Percentiles rank a stretch among this genome's conserved stretches.
Conservation (phyloP, 2,797 vertebrate genomes). For the Tangara arthus region DNA sequence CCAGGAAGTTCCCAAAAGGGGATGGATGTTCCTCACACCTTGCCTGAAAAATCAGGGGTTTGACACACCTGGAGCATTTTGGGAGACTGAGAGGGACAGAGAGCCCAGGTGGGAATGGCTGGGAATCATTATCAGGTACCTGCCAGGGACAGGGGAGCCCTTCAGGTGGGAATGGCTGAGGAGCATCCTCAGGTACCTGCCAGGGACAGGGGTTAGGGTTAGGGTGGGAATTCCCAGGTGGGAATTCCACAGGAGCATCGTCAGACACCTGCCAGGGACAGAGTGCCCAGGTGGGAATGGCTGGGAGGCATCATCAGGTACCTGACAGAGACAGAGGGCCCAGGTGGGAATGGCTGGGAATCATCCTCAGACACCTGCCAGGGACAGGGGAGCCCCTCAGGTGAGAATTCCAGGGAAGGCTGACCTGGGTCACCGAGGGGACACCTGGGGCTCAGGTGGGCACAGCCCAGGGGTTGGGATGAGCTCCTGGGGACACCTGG, state of each 20-base stretch:
- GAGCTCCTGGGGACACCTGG: not conserved
- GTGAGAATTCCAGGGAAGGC: not conserved
- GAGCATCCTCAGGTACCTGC: too few species aligned
- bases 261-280: rapidly evolving
- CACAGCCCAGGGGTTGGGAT: rapidly evolving
- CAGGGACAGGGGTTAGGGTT: too few species aligned
- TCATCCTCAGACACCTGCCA: too few species aligned
- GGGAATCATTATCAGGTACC: too few species aligned
- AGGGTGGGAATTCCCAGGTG: too few species aligned
- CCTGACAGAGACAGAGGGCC: not conserved
- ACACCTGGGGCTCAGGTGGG: not conserved
- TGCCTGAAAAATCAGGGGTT: too few species aligned
- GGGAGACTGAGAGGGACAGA: not conserved
- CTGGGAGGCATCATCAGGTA: not conserved
- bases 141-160: too few species aligned
- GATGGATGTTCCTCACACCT: not conserved
- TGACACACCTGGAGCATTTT: not conserved
- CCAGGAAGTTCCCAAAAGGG: too few species aligned
- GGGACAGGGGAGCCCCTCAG: too few species aligned
- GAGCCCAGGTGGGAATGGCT: not conserved
- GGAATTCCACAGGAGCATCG: too few species aligned
- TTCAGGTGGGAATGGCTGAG: not conserved
- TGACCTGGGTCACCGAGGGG: too few species aligned
- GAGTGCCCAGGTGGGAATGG: too few species aligned
- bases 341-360: not conserved